Percentiles rank a stretch among this genome's conserved stretches.
These are phyloP conservation scores for Muntiacus reevesi DNA, from an alignment of 2,113 vertebrate genomes.

Conservation along the genomic window DNA sequence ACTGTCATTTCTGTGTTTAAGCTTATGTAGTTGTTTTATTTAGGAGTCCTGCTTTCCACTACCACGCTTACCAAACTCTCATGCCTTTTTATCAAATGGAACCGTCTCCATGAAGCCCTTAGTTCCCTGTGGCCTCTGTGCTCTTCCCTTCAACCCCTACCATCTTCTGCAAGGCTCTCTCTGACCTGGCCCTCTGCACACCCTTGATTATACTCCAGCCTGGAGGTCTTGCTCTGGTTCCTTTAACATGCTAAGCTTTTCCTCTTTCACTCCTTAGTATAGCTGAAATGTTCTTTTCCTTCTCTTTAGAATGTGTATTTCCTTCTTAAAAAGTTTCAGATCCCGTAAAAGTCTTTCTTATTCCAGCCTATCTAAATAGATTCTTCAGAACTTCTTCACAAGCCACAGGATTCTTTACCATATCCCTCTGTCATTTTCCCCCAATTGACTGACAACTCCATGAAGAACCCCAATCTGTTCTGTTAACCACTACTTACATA, in stretches of 20 bases:
- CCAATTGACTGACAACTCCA: not conserved
- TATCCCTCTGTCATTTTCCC: not conserved
- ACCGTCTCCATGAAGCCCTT: not conserved
- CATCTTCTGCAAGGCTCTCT: not conserved
- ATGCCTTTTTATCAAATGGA: not conserved
- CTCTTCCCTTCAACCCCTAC: not conserved
- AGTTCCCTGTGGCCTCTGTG: not conserved
- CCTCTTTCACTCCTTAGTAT: not conserved
- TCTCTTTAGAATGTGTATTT: not conserved
- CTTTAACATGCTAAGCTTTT: not conserved
- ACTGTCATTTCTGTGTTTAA: not conserved
- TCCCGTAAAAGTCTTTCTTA: not conserved
- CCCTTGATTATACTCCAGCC: too few species aligned
- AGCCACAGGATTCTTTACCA: not conserved
- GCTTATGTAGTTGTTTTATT: not conserved
- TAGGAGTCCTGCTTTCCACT: not conserved
- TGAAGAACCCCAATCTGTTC: not conserved
- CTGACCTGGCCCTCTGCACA: not conserved
- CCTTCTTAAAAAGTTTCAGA: not conserved
- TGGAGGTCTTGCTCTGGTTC: not conserved
- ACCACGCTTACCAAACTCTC: not conserved
- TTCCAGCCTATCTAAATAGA: not conserved
- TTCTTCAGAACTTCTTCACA: not conserved
- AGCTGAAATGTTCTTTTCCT: not conserved
- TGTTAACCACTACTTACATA: not conserved